These are phyloP conservation scores for Oxystoma pomonae DNA, from an alignment of 2,888 invertebrate species.

Conservation along the genomic window DNA sequence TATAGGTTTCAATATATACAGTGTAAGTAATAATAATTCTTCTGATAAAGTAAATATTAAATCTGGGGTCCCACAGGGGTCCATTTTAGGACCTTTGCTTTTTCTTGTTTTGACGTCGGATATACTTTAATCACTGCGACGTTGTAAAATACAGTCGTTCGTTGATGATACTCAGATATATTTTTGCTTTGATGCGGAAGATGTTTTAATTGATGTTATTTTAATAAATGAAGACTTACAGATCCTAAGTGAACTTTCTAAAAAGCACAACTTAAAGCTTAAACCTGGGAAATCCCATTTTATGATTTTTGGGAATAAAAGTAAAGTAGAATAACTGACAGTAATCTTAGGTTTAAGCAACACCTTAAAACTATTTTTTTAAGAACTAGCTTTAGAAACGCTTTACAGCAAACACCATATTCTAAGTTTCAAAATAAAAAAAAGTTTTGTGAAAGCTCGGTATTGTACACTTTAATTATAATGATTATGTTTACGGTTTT, in stretches of 20 bases:
- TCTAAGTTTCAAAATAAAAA: neutral
- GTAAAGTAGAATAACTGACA: neutral
- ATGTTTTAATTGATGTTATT: neutral
- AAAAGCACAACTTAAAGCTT: constrained; percentile 1
- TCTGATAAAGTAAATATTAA: too few relatives aligned
- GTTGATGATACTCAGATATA: neutral
- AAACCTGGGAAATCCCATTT: neutral
- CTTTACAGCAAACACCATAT: neutral
- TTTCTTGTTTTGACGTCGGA: neutral
- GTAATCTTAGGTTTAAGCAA: too few relatives aligned
- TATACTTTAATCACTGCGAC: neutral
- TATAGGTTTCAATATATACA: neutral
- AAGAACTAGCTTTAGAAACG: neutral
- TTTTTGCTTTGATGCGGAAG: neutral
- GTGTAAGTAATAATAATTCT: neutral
- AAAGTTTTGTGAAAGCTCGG: neutral
- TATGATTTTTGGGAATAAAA: too few relatives aligned
- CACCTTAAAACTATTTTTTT: too few relatives aligned
- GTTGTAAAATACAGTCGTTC: neutral
- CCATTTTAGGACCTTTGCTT: too few relatives aligned
- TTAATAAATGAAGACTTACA: neutral
- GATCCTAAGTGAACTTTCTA: neutral
- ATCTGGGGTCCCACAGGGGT: too few relatives aligned
- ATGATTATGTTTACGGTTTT: neutral
- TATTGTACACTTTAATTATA: neutral